Evolutionary conservation across 2,888 invertebrate genomes (phyloP), one percentile per base, ranked within the genome.

Genomic region (Agrilus mali): DNA sequence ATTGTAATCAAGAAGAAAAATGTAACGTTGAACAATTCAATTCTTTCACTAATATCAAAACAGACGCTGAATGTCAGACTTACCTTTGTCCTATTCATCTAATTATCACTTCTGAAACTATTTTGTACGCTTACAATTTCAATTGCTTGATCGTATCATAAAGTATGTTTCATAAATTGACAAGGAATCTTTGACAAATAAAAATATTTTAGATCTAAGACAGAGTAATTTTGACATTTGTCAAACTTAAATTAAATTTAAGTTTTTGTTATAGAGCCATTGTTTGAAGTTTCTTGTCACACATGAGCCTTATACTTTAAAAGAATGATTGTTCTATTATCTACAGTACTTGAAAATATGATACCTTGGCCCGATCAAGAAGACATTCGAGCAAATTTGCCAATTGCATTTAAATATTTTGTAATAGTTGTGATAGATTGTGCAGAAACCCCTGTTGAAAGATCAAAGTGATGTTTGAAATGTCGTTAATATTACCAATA

Each of bases 341-440:
- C 37, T 4, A 1, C 10, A 12, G 15, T 40, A 13, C 33, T 42
- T 33, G 36, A 34, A 40, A 14, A 31, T 7, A 7, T 27, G 6
- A 40, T 46, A 7, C 1, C 1, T 5, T 42, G 40, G 40, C 46
- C 40, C 7, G n/a, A 8, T 12, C 22, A 32, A 14, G 34, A 46
- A 14, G 36, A 43, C 36, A 36, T 33, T 36, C 27, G 17, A 36
- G 12, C 6, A 8, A 55, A 53, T 45, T 45, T 53, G 33, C 54
- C 54, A 3, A 40, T 38, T 31, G 52, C 53, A 45, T 57, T 56
- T 41, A 10, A 50, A 38, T 45, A 49, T 2, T 56, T 47, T 33
- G 43, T 15, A 48, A 47, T 38, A 13, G 44, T 55, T 15, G 49
- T 56, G 1, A 36, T 58, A 12, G 54, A 57, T 44, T 55, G 55